Base-by-base conservation (phyloP, 2,888 invertebrate genomes). In the Eupelmus urozonus region DNA sequence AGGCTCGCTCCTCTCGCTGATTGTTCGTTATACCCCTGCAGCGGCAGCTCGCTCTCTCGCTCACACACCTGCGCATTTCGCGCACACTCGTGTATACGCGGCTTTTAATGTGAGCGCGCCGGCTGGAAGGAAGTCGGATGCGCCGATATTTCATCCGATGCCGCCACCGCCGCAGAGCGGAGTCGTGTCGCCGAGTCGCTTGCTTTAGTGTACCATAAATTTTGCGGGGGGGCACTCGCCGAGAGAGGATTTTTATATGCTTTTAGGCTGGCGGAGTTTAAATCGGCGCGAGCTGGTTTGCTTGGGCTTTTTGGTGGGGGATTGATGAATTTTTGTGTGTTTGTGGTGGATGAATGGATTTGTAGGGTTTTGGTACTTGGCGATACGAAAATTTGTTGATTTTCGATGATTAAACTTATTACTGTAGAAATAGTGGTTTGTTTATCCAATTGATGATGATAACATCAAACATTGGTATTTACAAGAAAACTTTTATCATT, bases 21-120 rank as follows among this genome's bases (percentile, higher is more conserved):
- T 88, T 88, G 88, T 88, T 88, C 87, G 87, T 88, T 88, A 87
- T 81, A 13, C 74, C n/a, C 9, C 9, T 49, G 29, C 20, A 20
- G 3, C 4, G 29, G 4, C 25, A 1, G n/a, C 16, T 13, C 45
- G 4, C 0, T 16, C n/a, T 27, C 62, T 18, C 3, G 4, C 53
- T 53, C 51, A 65, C 70, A 65, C 70, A 76, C 76, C 76, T 71
- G 76, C 57, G 42, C 11, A 18, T 53, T 29, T 42, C 29, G 53
- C 51, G 20, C 29, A 23, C n/a, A 11, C 53, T 53, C 3, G 16
- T 23, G 20, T 13, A 25, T 20, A 23, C 16, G 11, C 40, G 11
- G 4, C 57, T 42, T 34, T 34, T 34, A 34, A 45, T 45, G 16
- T 16, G 13, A n/a, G 11, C n/a, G 34, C 7, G 53, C 2, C 23